These are phyloP conservation scores for Zaprionus camerounensis DNA, from an alignment of 1,140 invertebrate species.

Conservation along the genomic window DNA sequence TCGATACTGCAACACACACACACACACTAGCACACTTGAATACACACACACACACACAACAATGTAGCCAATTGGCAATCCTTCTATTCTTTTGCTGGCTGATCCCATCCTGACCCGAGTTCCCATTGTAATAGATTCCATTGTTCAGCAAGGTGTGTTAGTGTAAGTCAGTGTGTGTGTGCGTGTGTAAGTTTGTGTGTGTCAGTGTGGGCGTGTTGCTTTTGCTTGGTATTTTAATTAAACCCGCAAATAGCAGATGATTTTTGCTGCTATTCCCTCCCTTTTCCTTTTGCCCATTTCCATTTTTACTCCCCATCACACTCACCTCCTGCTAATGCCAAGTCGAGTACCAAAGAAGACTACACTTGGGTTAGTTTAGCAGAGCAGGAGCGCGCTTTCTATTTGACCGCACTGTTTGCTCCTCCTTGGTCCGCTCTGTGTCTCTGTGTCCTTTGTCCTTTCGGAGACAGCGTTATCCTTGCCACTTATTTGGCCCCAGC, in stretches of 20 bases:
- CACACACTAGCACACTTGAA: constrained; percentile 25
- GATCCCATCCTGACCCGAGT: constrained; percentile 1
- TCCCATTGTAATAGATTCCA: constrained; percentile 44
- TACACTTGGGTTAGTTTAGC: constrained; percentile 14
- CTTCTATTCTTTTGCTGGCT: constrained; percentile 25
- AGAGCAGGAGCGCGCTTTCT: constrained; percentile 13
- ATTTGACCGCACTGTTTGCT: constrained; percentile 38
- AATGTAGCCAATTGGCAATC: constrained; percentile 46
- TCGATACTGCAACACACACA: constrained; percentile 41
- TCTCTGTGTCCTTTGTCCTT: constrained; percentile 51
- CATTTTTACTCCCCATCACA: not conserved
- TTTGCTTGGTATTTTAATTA: constrained; percentile 68
- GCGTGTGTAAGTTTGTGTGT: constrained; percentile 5
- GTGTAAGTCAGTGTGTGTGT: not conserved
- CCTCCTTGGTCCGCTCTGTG: constrained; percentile 48
- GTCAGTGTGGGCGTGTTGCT: constrained; percentile 21
- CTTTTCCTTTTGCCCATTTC: not conserved
- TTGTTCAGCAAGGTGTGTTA: constrained; percentile 41
- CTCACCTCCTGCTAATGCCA: constrained; percentile 18
- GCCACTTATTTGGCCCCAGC: constrained; percentile 54
- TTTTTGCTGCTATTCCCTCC: constrained; percentile 9
- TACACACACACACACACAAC: constrained; percentile 16
- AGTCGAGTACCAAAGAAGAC: constrained; percentile 6
- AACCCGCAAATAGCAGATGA: constrained; percentile 46
- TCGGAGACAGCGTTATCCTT: constrained; percentile 10